Evolutionary conservation across 2,797 vertebrate genomes (phyloP).

Genomic region (Cichlasoma orientale): DNA sequence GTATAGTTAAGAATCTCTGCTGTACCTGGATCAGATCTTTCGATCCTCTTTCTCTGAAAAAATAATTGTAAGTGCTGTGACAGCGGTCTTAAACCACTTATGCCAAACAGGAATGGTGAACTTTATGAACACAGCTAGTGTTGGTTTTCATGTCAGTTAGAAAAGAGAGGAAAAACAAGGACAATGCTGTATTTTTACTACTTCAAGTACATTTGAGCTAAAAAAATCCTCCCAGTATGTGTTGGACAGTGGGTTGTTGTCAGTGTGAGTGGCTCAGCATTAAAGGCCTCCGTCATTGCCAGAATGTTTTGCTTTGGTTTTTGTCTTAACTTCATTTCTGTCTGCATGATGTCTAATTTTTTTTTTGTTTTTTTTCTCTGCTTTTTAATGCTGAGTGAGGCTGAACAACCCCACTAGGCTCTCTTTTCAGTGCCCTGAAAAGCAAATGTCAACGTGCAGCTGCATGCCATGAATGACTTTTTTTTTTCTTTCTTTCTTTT

Average conservation of each 20-base stretch:
- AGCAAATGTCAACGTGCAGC: slow-evolving; percentile 52
- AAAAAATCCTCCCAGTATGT: slow-evolving; percentile 1
- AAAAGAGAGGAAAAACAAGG: background rate
- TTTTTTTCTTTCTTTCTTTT: background rate
- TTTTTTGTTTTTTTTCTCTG: slow-evolving; percentile 17
- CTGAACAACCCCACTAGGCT: background rate
- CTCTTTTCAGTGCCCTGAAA: slow-evolving; percentile 12
- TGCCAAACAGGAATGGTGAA: slow-evolving; percentile 42
- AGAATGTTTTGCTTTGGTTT: background rate
- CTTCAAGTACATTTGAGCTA: background rate
- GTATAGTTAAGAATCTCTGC: slow-evolving; percentile 25
- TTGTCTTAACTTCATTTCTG: slow-evolving; percentile 39
- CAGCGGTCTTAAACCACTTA: slow-evolving; percentile 53
- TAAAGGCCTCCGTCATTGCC: slow-evolving; percentile 16
- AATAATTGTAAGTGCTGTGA: slow-evolving; percentile 41
- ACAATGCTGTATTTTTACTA: background rate
- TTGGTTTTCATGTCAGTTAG: slow-evolving; percentile 23
- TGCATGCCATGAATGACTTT: slow-evolving; percentile 45
- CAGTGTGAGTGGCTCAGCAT: slow-evolving; percentile 19
- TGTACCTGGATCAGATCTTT: slow-evolving; percentile 43
- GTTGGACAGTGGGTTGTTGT: slow-evolving; percentile 1
- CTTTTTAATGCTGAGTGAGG: slow-evolving; percentile 36
- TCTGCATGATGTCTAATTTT: slow-evolving; percentile 44
- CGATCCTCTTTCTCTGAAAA: slow-evolving; percentile 29
- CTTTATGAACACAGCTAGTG: background rate